Evolutionary conservation across 64 coral and sea anemone genomes (phyloP).

Genomic region (Trachythela sp.): DNA sequence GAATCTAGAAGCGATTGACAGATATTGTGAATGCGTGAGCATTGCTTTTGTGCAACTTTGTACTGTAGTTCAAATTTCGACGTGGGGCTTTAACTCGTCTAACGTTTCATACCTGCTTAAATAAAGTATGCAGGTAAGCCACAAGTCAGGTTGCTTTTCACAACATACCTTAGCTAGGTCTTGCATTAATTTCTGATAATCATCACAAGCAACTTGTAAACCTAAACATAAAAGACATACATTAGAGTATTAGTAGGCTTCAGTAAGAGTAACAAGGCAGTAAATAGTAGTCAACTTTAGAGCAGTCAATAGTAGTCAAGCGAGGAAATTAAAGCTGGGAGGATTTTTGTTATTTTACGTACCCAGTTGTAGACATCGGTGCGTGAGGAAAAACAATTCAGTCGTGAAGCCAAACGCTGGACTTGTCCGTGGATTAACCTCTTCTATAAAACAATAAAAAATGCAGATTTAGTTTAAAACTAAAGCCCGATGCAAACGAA

Average conservation of each 20-base stretch:
- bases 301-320: neutral
- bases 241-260: no score
- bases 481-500: no score
- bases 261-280: neutral
- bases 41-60: neutral
- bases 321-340: neutral
- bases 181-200: neutral
- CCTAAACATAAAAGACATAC: neutral
- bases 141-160: neutral
- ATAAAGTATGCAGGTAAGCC: no score
- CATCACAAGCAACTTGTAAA: neutral
- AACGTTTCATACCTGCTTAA: no score
- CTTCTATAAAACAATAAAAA: slow-evolving; percentile 2
- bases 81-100: no score
- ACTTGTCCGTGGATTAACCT: neutral
- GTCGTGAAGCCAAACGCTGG: slow-evolving; percentile 84
- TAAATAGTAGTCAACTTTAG: neutral
- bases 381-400: slow-evolving; percentile 93
- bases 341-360: neutral
- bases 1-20: slow-evolving; percentile 42
- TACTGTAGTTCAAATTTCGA: no score
- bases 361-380: slow-evolving; percentile 81
- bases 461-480: neutral
- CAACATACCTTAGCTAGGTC: neutral
- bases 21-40: neutral